phyloP scores from a whole-genome alignment of 2,113 vertebrate species.

The Hemicordylus capensis region DNA sequence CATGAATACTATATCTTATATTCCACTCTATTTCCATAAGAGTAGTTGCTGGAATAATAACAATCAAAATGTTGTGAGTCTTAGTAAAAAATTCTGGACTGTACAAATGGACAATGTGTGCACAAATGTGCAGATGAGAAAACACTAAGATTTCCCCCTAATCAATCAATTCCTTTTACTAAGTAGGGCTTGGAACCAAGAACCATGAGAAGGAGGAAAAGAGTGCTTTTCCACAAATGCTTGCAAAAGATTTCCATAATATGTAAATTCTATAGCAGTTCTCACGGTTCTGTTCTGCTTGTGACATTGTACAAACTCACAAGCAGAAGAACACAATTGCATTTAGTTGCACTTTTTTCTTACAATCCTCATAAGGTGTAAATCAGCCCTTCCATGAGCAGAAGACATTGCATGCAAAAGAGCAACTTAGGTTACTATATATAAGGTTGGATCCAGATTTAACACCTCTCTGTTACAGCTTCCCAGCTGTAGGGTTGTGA shows the following conservation, averaged over 20 bases:
- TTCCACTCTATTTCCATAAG: neutral
- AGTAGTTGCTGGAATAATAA: neutral
- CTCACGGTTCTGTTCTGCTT: too few relatives aligned
- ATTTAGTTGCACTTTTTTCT: too few relatives aligned
- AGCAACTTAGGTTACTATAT: too few relatives aligned
- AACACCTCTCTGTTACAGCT: too few relatives aligned
- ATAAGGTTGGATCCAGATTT: too few relatives aligned
- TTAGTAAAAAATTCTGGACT: neutral
- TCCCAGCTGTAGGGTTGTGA: too few relatives aligned
- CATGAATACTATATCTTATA: neutral
- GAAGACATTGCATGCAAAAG: too few relatives aligned
- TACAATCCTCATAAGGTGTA: too few relatives aligned
- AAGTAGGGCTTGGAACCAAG: neutral
- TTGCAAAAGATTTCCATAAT: neutral
- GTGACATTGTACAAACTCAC: too few relatives aligned
- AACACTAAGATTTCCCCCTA: neutral
- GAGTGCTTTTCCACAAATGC: neutral
- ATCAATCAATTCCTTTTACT: neutral
- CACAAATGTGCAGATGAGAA: neutral
- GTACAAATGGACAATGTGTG: neutral
- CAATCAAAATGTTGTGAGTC: neutral
- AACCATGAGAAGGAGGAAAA: neutral
- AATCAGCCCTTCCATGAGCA: too few relatives aligned
- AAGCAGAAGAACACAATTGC: too few relatives aligned
- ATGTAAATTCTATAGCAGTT: too few relatives aligned